Conservation (phyloP, 2,113 vertebrate genomes). For the Sphaerodactylus townsendi region DNA sequence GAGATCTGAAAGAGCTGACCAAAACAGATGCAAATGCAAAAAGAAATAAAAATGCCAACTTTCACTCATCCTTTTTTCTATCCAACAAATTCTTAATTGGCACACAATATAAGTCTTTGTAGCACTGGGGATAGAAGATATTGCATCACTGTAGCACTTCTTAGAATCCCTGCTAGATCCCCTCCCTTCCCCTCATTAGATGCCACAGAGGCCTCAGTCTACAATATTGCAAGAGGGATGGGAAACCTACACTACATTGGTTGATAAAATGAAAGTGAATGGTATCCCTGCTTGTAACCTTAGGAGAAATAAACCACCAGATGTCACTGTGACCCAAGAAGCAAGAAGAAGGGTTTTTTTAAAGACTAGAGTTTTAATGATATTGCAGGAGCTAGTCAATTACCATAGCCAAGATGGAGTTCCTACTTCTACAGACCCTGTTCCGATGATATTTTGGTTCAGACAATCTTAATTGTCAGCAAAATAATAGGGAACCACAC, state of each 20-base stretch:
- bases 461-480: neutral
- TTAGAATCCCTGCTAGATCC: neutral
- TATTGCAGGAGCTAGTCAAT: neutral
- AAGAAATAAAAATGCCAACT: too few species aligned
- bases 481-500: too few species aligned
- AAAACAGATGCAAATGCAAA: too few species aligned
- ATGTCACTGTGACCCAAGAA: constrained; percentile 74
- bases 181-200: neutral
- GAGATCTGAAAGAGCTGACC: too few species aligned
- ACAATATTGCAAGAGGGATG: neutral
- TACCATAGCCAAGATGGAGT: too few species aligned
- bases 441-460: neutral
- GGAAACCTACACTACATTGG: neutral
- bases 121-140: too few species aligned
- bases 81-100: too few species aligned
- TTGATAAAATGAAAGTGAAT: neutral
- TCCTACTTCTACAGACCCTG: neutral
- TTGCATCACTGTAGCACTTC: neutral
- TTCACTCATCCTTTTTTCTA: too few species aligned
- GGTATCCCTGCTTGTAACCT: neutral
- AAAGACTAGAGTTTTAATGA: neutral
- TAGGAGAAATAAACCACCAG: constrained; percentile 65
- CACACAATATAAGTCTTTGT: too few species aligned
- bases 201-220: neutral
- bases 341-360: constrained; percentile 11